Conservation (phyloP, 2,888 invertebrate species). For the Chorisops tibialis region DNA sequence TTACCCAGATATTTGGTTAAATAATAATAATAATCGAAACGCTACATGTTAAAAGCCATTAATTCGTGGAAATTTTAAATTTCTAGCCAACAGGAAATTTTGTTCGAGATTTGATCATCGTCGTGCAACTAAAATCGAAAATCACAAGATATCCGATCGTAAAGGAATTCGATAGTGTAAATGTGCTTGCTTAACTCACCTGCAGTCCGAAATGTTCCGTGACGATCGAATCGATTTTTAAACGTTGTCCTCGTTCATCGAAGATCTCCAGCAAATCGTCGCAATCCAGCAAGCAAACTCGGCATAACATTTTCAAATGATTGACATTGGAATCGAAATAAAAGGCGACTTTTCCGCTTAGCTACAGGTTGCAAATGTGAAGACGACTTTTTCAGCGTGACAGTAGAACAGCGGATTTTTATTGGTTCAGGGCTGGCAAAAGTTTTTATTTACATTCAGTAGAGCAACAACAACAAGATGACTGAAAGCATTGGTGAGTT, state of each 20-base stretch:
- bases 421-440: slow-evolving; percentile 7
- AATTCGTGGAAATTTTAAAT: slow-evolving; percentile 31
- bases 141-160: background rate
- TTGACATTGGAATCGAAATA: background rate
- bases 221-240: slow-evolving; percentile 24
- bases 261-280: slow-evolving; percentile 31
- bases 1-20: too few relatives aligned
- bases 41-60: too few relatives aligned
- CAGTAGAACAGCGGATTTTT: too few relatives aligned
- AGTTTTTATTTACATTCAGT: slow-evolving; percentile 10
- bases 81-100: slow-evolving; percentile 31
- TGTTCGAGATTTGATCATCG: slow-evolving; percentile 28
- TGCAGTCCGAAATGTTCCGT: slow-evolving; percentile 29
- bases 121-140: slow-evolving; percentile 12
- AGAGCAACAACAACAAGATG: background rate
- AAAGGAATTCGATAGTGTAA: too few relatives aligned
- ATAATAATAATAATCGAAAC: too few relatives aligned
- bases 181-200: too few relatives aligned
- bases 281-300: slow-evolving; percentile 29
- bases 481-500: too few relatives aligned
- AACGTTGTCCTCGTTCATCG: slow-evolving; percentile 19
- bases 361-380: too few relatives aligned
- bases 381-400: too few relatives aligned
- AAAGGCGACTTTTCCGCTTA: background rate
- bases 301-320: slow-evolving; percentile 24